Evolutionary conservation across 2,797 vertebrate genomes (phyloP).

Genomic region (Phylloscopus collybita): DNA sequence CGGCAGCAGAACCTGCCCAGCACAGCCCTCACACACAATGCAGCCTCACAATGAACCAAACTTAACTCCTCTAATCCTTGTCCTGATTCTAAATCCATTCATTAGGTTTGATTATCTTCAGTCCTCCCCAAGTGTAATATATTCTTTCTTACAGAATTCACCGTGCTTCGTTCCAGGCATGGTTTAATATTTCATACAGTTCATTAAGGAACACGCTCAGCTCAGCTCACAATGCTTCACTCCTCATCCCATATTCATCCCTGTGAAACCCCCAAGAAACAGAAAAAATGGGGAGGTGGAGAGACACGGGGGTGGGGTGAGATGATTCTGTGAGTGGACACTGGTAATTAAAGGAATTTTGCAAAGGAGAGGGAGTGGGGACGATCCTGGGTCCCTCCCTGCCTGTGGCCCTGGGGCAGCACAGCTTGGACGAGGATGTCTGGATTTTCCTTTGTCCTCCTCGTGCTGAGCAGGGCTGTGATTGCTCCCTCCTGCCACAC

Average conservation of each 20-base stretch:
- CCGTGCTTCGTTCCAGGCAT: neutral
- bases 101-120: conserved; percentile 58
- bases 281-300: neutral
- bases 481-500: neutral
- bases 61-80: conserved; percentile 11
- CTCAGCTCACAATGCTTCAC: conserved; percentile 17
- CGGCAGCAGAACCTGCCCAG: neutral
- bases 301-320: neutral
- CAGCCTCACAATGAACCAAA: conserved; percentile 20
- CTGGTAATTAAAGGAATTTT: neutral
- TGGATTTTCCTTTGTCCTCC: neutral
- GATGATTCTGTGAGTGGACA: neutral
- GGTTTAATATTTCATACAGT: conserved; percentile 69
- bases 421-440: accelerated
- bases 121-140: conserved; percentile 34
- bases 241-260: neutral
- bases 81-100: conserved; percentile 46
- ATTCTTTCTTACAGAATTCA: conserved; percentile 53
- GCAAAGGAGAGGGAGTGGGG: neutral
- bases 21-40: neutral
- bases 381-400: neutral
- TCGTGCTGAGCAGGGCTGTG: neutral
- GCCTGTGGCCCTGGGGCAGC: neutral
- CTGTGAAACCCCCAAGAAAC: neutral
- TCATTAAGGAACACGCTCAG: conserved; percentile 57